These are phyloP conservation scores for Trypoxylon attenuatum DNA, from an alignment of 2,888 invertebrate genomes.

Conservation along the genomic window DNA sequence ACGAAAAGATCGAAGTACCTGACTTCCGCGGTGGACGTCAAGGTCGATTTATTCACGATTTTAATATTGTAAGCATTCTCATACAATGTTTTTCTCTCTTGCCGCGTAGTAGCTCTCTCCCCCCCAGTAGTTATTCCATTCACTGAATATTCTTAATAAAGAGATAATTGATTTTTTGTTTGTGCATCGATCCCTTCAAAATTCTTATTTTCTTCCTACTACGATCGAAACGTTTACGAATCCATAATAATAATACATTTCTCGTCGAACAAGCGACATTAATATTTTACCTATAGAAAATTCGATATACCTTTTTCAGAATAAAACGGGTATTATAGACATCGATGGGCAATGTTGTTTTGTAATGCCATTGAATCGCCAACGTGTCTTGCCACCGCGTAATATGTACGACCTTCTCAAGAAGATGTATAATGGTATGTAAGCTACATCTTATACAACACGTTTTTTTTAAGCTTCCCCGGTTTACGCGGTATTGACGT, in stretches of 20 bases:
- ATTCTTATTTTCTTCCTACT: too few species aligned
- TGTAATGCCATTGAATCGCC: constrained; percentile 90
- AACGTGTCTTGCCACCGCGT: constrained; percentile 85
- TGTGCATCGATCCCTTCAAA: too few species aligned
- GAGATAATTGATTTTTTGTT: background rate
- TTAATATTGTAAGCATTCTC: constrained; percentile 79
- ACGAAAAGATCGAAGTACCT: constrained; percentile 91
- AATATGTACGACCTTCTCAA: constrained; percentile 86
- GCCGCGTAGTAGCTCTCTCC: too few species aligned
- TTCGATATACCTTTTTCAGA: constrained; percentile 74
- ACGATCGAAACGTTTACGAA: too few species aligned
- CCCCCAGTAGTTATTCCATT: too few species aligned
- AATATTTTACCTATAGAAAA: background rate
- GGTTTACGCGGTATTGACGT: too few species aligned
- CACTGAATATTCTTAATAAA: background rate
- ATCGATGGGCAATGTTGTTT: constrained; percentile 86
- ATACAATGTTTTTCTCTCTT: background rate
- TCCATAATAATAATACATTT: too few species aligned
- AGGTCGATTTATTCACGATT: constrained; percentile 95
- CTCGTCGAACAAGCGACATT: too few species aligned
- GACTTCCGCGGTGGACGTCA: constrained; percentile 87
- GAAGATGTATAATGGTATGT: constrained; percentile 83
- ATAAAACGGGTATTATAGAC: constrained; percentile 87
- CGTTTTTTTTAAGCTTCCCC: too few species aligned
- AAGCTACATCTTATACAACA: too few species aligned